These are phyloP conservation scores for Ichneumoninae sp. DNA, from an alignment of 2,888 invertebrate genomes.

Conservation along the genomic window DNA sequence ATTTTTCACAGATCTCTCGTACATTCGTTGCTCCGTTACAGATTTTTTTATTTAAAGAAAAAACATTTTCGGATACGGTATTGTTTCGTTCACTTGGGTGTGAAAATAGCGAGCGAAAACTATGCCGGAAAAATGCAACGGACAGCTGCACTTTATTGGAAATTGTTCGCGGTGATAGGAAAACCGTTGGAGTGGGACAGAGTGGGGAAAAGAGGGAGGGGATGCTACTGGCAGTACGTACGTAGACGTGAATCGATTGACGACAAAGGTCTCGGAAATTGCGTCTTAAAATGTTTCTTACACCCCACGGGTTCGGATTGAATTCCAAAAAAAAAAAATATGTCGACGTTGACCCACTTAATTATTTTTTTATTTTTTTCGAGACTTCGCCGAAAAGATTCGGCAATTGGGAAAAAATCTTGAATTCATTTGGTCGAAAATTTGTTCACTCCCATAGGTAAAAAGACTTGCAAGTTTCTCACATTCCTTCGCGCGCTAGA, in stretches of 20 bases:
- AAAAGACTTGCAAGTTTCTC: conserved; percentile 10
- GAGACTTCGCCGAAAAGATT: background rate
- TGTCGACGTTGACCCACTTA: conserved; percentile 9
- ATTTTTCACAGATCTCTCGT: background rate
- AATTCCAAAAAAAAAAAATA: background rate
- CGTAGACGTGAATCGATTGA: conserved; percentile 78
- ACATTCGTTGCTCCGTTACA: background rate
- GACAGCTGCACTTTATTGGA: conserved; percentile 77
- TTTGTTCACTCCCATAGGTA: background rate
- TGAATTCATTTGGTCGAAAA: background rate
- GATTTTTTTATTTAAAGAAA: background rate
- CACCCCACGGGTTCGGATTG: background rate
- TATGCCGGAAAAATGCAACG: conserved; percentile 45
- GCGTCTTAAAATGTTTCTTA: conserved; percentile 76
- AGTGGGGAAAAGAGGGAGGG: conserved; percentile 25
- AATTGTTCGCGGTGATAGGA: conserved; percentile 74
- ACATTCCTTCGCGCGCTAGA: background rate
- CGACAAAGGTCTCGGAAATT: conserved; percentile 77
- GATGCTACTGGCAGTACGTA: conserved; percentile 58
- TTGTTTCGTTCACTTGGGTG: background rate
- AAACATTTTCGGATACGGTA: background rate
- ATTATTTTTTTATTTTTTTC: background rate
- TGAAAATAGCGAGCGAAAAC: conserved; percentile 10
- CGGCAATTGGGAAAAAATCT: background rate
- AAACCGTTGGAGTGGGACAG: conserved; percentile 45